phyloP scores from a whole-genome alignment of 2,113 vertebrate genomes.

The Pluvianellus socialis region DNA sequence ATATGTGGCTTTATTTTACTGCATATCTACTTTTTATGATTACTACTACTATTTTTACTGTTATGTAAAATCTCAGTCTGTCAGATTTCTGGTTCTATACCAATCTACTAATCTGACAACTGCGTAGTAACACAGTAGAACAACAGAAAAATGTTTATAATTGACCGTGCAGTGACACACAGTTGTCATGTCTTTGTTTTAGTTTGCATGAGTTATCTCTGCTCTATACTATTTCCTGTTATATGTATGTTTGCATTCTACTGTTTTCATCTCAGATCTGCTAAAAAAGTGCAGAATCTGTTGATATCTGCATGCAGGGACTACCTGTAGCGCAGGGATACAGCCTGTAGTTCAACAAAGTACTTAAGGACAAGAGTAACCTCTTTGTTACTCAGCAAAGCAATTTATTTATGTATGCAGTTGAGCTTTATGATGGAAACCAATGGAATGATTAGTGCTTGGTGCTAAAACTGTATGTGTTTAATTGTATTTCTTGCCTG shows the following conservation, averaged over 20 bases:
- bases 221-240: neutral
- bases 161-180: neutral
- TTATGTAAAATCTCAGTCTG: neutral
- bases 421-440: neutral
- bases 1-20: neutral
- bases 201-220: neutral
- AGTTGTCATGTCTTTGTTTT: neutral
- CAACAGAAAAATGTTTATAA: neutral
- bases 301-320: neutral
- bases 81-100: neutral
- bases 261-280: neutral
- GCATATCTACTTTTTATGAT: neutral
- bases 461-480: neutral
- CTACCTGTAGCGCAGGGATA: neutral
- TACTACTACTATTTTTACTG: no score
- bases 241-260: neutral
- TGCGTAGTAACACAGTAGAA: neutral
- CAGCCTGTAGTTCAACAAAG: neutral
- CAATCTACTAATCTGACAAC: neutral
- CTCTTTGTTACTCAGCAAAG: neutral
- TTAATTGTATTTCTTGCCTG: neutral
- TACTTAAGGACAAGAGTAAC: neutral
- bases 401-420: neutral
- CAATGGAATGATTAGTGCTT: neutral
- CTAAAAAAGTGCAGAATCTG: neutral